Evolutionary conservation across 2,888 invertebrate genomes (phyloP).

Genomic region (Caenorhabditis angaria): DNA sequence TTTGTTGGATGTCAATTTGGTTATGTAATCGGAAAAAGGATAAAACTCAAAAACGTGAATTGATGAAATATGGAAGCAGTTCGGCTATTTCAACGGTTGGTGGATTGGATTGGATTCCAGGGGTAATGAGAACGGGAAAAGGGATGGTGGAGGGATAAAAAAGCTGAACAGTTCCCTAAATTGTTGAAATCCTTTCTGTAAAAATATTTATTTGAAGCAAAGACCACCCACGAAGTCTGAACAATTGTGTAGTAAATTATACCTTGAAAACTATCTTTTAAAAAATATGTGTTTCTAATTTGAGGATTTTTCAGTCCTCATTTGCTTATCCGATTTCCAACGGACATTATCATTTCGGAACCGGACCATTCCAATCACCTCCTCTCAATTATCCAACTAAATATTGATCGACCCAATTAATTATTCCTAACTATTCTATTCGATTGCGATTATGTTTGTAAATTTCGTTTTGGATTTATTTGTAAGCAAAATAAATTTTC

Average conservation of each 20-base stretch:
- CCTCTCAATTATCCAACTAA: slow-evolving; percentile 48
- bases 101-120: slow-evolving; percentile 13
- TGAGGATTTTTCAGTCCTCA: slow-evolving; percentile 34
- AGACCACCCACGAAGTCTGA: no score
- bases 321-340: slow-evolving; percentile 50
- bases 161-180: no score
- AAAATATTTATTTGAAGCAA: no score
- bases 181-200: no score
- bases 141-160: no score
- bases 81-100: slow-evolving; percentile 50
- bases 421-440: no score
- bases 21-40: slow-evolving; percentile 54
- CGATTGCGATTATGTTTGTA: background rate
- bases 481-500: background rate
- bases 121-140: no score
- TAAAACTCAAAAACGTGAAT: slow-evolving; percentile 40
- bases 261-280: slow-evolving; percentile 6
- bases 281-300: no score
- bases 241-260: no score
- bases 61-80: slow-evolving; percentile 43
- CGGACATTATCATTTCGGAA: slow-evolving; percentile 53
- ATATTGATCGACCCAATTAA: no score
- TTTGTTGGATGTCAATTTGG: slow-evolving; percentile 56
- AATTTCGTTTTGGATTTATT: slow-evolving; percentile 1
- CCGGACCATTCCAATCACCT: slow-evolving; percentile 56